These are phyloP conservation scores for Pangasius sanitwongsei DNA, from an alignment of 2,797 vertebrate genomes.

Conservation along the genomic window DNA sequence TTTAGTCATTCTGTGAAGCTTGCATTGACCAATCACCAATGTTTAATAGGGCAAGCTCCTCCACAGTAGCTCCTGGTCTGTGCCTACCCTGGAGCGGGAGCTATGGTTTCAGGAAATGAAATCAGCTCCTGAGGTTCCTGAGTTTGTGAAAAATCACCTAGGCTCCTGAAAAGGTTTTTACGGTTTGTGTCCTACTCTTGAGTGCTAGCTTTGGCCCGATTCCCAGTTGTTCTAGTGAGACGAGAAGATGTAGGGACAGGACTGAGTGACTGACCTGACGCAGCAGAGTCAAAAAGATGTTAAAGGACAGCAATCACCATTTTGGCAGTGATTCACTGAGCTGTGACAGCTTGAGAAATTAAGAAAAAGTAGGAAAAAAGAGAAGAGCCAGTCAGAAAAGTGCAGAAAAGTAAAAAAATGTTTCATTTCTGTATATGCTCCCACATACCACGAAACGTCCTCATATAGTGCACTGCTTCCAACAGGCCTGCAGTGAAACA, in stretches of 20 bases:
- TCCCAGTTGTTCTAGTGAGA: background rate
- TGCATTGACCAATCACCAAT: background rate
- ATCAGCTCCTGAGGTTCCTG: background rate
- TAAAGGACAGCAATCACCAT: background rate
- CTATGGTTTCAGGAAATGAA: slow-evolving; percentile 10
- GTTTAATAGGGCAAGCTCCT: background rate
- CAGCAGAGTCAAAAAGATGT: background rate
- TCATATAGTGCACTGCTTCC: too few species aligned
- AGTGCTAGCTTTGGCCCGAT: background rate
- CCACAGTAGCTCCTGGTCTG: background rate
- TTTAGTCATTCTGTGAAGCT: background rate
- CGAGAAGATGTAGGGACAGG: background rate
- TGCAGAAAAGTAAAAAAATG: background rate
- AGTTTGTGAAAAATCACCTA: background rate
- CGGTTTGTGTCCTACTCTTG: background rate
- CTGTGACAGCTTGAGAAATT: background rate
- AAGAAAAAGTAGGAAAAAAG: background rate
- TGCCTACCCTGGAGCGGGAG: background rate
- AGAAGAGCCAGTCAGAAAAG: background rate
- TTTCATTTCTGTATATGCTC: background rate
- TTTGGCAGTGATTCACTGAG: background rate
- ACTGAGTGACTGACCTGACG: background rate
- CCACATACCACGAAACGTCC: background rate
- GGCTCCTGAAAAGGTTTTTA: background rate
- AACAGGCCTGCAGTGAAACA: background rate